These are phyloP conservation scores for Trilocha varians DNA, from an alignment of 2,888 invertebrate species.

Conservation along the genomic window DNA sequence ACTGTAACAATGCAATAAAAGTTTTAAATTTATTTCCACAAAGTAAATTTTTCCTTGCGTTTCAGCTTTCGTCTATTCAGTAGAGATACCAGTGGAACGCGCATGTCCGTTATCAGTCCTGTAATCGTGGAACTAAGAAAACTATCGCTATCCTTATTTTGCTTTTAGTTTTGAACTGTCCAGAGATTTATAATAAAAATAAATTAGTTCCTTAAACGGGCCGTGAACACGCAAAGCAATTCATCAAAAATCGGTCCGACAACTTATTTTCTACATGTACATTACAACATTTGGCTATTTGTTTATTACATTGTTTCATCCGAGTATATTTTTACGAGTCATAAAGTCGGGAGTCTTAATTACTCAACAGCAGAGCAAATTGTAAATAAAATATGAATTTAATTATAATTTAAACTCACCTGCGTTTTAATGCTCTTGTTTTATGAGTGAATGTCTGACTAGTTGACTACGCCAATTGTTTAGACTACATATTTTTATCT, in stretches of 20 bases:
- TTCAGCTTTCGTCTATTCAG: slow-evolving; percentile 33
- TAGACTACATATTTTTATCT: neutral
- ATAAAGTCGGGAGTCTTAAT: slow-evolving; percentile 26
- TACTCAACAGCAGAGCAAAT: slow-evolving; percentile 20
- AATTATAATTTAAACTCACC: slow-evolving; percentile 1
- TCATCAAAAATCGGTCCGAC: slow-evolving; percentile 15
- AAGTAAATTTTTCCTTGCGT: slow-evolving; percentile 30
- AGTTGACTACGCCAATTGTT: neutral
- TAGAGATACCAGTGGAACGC: slow-evolving; percentile 38
- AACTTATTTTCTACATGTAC: neutral
- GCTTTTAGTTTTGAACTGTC: slow-evolving; percentile 34
- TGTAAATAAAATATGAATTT: slow-evolving; percentile 26
- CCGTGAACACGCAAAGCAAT: slow-evolving; percentile 12
- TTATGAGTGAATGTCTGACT: neutral
- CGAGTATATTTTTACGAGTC: slow-evolving; percentile 26
- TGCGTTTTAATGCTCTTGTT: neutral
- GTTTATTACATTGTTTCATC: slow-evolving; percentile 17
- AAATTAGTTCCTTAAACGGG: slow-evolving; percentile 8
- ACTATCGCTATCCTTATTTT: slow-evolving; percentile 62
- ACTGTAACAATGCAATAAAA: slow-evolving; percentile 20
- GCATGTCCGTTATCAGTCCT: slow-evolving; percentile 60
- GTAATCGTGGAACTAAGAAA: slow-evolving; percentile 49
- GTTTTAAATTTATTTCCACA: slow-evolving; percentile 28
- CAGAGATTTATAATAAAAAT: slow-evolving; percentile 5
- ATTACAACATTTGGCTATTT: slow-evolving; percentile 12